Evolutionary conservation across 2,888 invertebrate species (phyloP), one percentile per base, ranked within the genome.

Genomic region (Anthrax anthrax): DNA sequence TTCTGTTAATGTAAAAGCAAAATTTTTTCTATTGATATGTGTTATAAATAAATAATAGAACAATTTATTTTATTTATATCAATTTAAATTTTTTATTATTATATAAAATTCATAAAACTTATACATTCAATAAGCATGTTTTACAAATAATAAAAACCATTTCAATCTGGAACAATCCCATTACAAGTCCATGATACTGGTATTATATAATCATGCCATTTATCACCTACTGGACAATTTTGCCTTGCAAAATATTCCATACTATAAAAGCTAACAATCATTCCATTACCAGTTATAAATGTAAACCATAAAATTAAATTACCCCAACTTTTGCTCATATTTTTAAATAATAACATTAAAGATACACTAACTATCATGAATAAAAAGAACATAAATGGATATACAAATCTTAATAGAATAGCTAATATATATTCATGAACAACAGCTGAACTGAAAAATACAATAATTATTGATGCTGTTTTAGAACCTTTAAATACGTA

Each of bases 361-460:
- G 74, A 60, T 54, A 76, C 67, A 13, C 89, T 84, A 29, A 81
- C 70, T 1, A 77, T 73, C 19, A 79, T 80, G 60, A 95, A 95
- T 55, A 84, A 67, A 13, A 84, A 55, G 57, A 92, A 74, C 58
- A 95, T 71, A 3, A 89, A 80, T 0, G 95, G 96, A 58, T 88
- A 90, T 67, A 90, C 90, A 63, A 90, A 84, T 32, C 87, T 79
- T 56, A 92, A 79, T 0, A 82, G 76, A 42, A 87, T 73, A 2
- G 78, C 76, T 27, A 95, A 62, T 44, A 92, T 76, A 63, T 90
- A 82, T 64, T 96, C 96, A 64, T 96, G 96, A 48, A 90, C 81
- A 2, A 86, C 57, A 0, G 92, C 84, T 0, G 95, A 95, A 13
- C 90, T 69, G 57, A 84, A 57, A 56, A 91, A 87, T 1, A 87